Evolutionary conservation across 1,140 invertebrate species (phyloP), one percentile per base, ranked within the genome.

Genomic region (Pseudomyrmex concolor): DNA sequence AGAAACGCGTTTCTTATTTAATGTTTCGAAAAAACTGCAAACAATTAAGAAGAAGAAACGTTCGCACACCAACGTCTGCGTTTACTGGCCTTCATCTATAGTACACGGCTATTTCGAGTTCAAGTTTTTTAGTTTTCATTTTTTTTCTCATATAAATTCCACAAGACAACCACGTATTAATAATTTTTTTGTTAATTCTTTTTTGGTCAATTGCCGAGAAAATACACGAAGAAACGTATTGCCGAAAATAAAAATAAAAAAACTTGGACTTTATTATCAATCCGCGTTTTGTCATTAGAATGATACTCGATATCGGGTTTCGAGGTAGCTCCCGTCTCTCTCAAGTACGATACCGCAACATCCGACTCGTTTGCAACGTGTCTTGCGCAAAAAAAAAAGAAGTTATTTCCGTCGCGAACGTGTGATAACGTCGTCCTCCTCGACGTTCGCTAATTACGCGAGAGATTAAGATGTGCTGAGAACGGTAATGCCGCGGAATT

Each of bases 391-490:
- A 70, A 74, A 62, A 78, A 80, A 13, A 34, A 34, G 5, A 34
- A 74, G 17, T 78, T 78, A 70, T 80, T 55, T 80, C n/a, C 25
- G 62, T 59, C 19, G 48, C 2, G n/a, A 76, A 13, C 43, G 43
- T 8, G 54, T 8, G 54, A 80, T 80, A 80, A 71, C 55, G 43
- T 9, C 45, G 5, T n/a, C 25, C 25, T 9, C 54, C 59, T 15
- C 43, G 10, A 70, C 43, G 54, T 70, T 70, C 54, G 15, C 54
- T 70, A 50, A 80, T 80, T 43, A 7, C 43, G 43, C 7, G 8
- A 10, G 34, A 1, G n/a, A 80, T 78, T 78, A 78, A 78, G 34
- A 12, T 43, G 19, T 17, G 19, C 43, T 70, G n/a, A n/a, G 13
- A 15, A n/a, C 12, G 19, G 43, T n/a, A 50, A 78, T 70, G 13